Conservation (phyloP, 1,140 invertebrate genomes). For the Euura saliciscinereae region DNA sequence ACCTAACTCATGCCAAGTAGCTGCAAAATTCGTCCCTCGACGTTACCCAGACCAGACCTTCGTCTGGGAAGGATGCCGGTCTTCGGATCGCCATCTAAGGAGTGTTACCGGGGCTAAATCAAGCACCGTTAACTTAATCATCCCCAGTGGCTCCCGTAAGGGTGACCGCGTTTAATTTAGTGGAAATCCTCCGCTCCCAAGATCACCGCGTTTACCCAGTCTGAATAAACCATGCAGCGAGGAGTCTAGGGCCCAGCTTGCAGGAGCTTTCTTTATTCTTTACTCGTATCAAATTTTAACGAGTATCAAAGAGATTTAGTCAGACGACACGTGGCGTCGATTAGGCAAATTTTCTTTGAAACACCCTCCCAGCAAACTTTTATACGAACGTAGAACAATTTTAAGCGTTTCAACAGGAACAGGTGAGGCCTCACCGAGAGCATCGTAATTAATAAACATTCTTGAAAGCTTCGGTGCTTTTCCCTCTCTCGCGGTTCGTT, state of each 20-base stretch:
- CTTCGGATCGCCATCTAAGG: conserved; percentile 33
- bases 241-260: no score
- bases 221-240: no score
- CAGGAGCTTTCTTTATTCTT: no score
- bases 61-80: conserved; percentile 38
- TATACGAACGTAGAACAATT: conserved; percentile 4
- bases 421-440: conserved; percentile 23
- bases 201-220: no score
- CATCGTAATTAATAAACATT: conserved; percentile 51
- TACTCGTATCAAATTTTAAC: neutral
- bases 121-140: conserved; percentile 45
- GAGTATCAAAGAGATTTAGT: neutral
- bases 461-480: conserved; percentile 38
- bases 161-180: conserved; percentile 30
- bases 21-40: conserved; percentile 49
- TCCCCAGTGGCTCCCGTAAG: conserved; percentile 30
- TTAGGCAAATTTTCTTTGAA: conserved; percentile 22
- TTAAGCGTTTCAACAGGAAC: neutral
- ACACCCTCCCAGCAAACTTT: neutral
- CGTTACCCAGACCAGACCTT: conserved; percentile 43
- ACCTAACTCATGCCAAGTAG: conserved; percentile 48
- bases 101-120: conserved; percentile 42
- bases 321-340: conserved; percentile 18
- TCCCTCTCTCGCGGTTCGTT: conserved; percentile 22
- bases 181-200: neutral